A percentile compares a stretch with the other conserved stretches of the same genome.
Evolutionary conservation across 1,140 invertebrate genomes (phyloP).

Genomic region (Neodiprion pinetum): DNA sequence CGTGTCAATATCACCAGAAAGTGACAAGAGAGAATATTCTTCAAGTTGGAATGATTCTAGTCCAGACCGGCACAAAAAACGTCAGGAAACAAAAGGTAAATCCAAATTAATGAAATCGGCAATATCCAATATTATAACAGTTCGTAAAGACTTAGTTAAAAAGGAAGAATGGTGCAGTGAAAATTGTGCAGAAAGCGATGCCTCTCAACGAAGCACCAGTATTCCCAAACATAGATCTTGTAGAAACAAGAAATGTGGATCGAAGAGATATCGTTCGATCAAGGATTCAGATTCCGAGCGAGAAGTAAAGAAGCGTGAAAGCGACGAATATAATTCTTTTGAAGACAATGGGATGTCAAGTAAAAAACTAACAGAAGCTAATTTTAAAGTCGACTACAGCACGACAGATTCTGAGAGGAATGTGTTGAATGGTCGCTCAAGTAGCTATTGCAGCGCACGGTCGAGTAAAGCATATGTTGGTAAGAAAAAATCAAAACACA

Average conservation of each 20-base stretch:
- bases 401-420: neutral
- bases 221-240: neutral
- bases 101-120: neutral
- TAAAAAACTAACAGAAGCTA: neutral
- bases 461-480: slow-evolving; percentile 29
- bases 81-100: neutral
- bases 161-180: slow-evolving; percentile 27
- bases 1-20: neutral
- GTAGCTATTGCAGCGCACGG: slow-evolving; percentile 33
- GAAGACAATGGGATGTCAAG: neutral
- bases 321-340: neutral
- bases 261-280: neutral
- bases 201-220: neutral
- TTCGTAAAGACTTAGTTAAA: slow-evolving; percentile 32
- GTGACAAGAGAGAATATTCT: neutral
- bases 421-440: slow-evolving; percentile 16
- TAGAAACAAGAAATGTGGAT: neutral
- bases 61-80: neutral
- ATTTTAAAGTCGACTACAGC: neutral
- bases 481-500: slow-evolving; percentile 36
- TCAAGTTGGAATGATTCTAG: slow-evolving; percentile 2
- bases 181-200: neutral
- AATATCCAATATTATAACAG: neutral
- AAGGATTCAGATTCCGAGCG: slow-evolving; percentile 19
- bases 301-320: neutral